A percentile compares a stretch with the other conserved stretches of the same genome.
phyloP scores from a whole-genome alignment of 2,888 invertebrate species.

The Leptopilina myrica region DNA sequence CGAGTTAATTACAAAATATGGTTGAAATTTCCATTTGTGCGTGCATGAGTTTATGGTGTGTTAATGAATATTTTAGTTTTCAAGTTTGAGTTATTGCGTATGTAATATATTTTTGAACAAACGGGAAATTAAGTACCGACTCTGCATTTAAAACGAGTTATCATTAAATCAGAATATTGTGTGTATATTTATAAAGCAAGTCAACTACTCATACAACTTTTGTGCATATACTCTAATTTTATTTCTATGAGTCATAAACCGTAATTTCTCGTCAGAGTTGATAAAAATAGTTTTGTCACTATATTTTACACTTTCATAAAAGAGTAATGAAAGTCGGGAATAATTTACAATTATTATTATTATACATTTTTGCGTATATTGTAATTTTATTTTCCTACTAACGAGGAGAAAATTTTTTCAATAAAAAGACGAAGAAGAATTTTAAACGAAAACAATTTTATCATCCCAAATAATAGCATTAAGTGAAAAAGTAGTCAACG shows the following conservation, averaged over 20 bases:
- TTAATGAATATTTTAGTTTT: too few relatives aligned
- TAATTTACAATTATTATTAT: background rate
- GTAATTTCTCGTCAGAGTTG: conserved; percentile 6
- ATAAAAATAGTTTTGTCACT: conserved; percentile 27
- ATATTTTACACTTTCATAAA: conserved; percentile 17
- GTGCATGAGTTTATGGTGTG: too few relatives aligned
- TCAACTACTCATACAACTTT: conserved; percentile 5
- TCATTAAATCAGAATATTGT: conserved; percentile 17
- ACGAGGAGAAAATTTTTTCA: too few relatives aligned
- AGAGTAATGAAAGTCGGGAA: background rate
- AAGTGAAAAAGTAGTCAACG: too few relatives aligned
- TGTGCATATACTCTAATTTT: conserved; percentile 16
- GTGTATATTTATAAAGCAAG: conserved; percentile 18
- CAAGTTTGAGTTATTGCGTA: too few relatives aligned
- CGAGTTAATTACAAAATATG: too few relatives aligned
- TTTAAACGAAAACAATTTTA: background rate
- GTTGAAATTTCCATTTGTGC: too few relatives aligned
- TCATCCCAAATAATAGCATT: too few relatives aligned
- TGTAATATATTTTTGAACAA: background rate
- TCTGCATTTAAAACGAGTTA: background rate
- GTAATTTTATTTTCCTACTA: too few relatives aligned
- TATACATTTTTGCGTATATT: background rate
- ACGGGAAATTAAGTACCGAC: background rate
- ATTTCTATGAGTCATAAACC: conserved; percentile 17
- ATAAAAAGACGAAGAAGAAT: too few relatives aligned